These are phyloP conservation scores for Adelognathus sp. DNA, from an alignment of 2,888 invertebrate genomes.

Conservation along the genomic window DNA sequence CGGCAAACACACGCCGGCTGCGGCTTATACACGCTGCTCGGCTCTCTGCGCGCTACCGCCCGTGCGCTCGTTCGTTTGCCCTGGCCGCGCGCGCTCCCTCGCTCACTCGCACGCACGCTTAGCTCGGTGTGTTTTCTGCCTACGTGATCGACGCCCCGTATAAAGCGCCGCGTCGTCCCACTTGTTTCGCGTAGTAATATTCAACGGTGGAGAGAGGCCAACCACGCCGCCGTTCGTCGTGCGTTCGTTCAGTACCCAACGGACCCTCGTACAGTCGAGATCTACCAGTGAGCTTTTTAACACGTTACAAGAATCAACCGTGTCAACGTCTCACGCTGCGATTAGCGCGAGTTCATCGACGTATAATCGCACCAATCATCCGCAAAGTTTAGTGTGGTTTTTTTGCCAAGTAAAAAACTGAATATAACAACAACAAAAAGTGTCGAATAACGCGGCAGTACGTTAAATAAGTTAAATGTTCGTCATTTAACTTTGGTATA, in stretches of 20 bases:
- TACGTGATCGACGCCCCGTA: slow-evolving; percentile 72
- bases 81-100: neutral
- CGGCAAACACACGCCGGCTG: neutral
- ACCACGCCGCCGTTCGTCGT: slow-evolving; percentile 15
- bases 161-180: slow-evolving; percentile 69
- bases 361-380: neutral
- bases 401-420: neutral
- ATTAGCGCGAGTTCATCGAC: neutral
- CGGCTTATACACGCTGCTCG: no score
- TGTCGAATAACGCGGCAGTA: neutral
- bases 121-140: slow-evolving; percentile 59
- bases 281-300: neutral
- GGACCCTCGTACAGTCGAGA: slow-evolving; percentile 61
- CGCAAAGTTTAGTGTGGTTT: neutral
- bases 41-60: no score
- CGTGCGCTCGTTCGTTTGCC: neutral
- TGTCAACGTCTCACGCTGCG: neutral
- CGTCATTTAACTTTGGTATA: slow-evolving; percentile 15
- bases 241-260: slow-evolving; percentile 62
- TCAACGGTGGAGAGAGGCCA: slow-evolving; percentile 30
- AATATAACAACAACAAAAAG: neutral
- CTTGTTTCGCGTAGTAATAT: slow-evolving; percentile 63
- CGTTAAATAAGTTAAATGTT: neutral
- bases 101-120: no score
- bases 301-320: no score